Evolutionary conservation across 2,113 vertebrate genomes (phyloP).

Genomic region (Triplophysa siluroides): DNA sequence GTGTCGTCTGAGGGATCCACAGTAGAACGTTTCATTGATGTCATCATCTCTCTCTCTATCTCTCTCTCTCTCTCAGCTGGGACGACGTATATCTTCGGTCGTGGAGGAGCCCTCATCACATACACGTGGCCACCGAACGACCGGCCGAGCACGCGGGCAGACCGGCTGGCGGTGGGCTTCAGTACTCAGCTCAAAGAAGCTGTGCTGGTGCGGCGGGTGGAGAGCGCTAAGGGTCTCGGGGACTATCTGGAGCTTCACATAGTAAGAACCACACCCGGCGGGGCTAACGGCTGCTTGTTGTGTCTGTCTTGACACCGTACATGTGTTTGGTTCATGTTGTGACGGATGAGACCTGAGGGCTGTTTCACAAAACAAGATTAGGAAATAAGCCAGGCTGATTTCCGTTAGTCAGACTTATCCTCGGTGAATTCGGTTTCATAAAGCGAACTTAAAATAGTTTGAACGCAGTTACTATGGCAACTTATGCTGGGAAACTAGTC

Average conservation of each 20-base stretch:
- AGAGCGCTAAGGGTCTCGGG: conserved; percentile 88
- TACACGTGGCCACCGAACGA: conserved; percentile 94
- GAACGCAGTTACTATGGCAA: too few relatives aligned
- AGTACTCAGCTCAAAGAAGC: conserved; percentile 91
- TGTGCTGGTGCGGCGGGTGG: conserved; percentile 87
- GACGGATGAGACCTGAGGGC: too few relatives aligned
- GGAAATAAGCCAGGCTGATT: too few relatives aligned
- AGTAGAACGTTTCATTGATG: too few relatives aligned
- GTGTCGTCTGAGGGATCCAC: too few relatives aligned
- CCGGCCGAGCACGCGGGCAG: conserved; percentile 90
- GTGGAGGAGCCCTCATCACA: conserved; percentile 91
- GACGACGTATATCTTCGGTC: conserved; percentile 93
- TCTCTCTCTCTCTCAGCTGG: conserved; percentile 76
- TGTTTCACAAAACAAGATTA: too few relatives aligned
- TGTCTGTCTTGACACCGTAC: background rate
- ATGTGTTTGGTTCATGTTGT: too few relatives aligned
- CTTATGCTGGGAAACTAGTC: too few relatives aligned
- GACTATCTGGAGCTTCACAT: conserved; percentile 93
- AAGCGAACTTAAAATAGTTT: too few relatives aligned
- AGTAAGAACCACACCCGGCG: conserved; percentile 72
- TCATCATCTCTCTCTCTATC: background rate
- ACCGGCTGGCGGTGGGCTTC: conserved; percentile 93
- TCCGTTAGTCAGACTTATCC: too few relatives aligned
- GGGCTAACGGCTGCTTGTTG: background rate
- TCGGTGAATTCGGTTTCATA: too few relatives aligned